phyloP scores from a whole-genome alignment of 2,797 vertebrate genomes.

The Thaleichthys pacificus region DNA sequence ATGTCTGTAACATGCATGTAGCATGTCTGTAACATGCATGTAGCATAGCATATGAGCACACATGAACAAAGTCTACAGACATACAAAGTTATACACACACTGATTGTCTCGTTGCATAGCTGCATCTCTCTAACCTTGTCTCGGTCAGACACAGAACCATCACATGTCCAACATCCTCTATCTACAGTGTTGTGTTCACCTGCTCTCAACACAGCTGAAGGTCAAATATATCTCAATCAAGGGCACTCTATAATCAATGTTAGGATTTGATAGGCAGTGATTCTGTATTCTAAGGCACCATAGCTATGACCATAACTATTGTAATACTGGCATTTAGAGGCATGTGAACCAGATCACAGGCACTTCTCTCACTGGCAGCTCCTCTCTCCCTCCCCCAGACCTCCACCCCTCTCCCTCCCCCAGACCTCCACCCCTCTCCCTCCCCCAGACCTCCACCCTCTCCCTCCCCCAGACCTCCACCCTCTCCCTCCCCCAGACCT shows the following conservation, averaged over 20 bases:
- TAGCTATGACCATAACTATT: too few species aligned
- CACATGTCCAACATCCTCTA: neutral
- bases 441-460: too few species aligned
- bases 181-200: neutral
- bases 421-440: too few species aligned
- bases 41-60: neutral
- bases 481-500: too few species aligned
- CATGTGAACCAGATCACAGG: too few species aligned
- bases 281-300: slow-evolving; percentile 12
- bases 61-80: slow-evolving; percentile 34
- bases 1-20: neutral
- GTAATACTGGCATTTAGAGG: too few species aligned
- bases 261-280: slow-evolving; percentile 51
- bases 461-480: too few species aligned
- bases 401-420: too few species aligned
- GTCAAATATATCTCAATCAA: slow-evolving; percentile 40
- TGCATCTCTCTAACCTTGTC: slow-evolving; percentile 28
- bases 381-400: too few species aligned
- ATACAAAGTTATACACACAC: slow-evolving; percentile 61
- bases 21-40: neutral
- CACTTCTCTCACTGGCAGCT: neutral
- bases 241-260: slow-evolving; percentile 40
- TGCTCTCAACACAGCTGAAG: slow-evolving; percentile 35
- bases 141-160: slow-evolving; percentile 60
- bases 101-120: slow-evolving; percentile 70